Conservation (phyloP, 2,113 vertebrate genomes). For the Equus quagga region DNA sequence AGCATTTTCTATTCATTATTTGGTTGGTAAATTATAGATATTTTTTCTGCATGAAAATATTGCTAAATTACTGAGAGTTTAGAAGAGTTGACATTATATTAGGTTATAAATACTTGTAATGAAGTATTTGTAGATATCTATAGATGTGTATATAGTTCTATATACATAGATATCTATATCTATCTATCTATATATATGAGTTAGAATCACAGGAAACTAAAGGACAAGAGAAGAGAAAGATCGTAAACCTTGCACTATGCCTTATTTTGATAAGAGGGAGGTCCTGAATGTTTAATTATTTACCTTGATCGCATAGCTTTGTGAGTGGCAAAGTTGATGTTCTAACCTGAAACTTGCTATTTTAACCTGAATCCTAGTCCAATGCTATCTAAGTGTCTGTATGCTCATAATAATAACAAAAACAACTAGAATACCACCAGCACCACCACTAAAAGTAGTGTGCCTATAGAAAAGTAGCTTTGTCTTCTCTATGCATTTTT, state of each 20-base stretch:
- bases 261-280: background rate
- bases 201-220: background rate
- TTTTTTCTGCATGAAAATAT: background rate
- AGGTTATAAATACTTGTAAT: background rate
- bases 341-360: background rate
- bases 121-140: background rate
- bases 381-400: background rate
- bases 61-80: background rate
- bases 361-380: background rate
- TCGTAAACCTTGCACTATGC: background rate
- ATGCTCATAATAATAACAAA: background rate
- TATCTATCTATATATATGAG: background rate
- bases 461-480: background rate
- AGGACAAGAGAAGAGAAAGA: background rate
- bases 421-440: rapidly evolving
- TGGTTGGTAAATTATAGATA: background rate
- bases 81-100: background rate
- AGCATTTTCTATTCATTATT: background rate
- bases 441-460: background rate
- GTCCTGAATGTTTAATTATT: background rate
- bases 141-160: too few species aligned
- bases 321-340: background rate
- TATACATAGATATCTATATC: background rate
- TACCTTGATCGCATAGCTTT: background rate
- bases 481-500: background rate